A percentile compares a stretch with the other conserved stretches of the same genome.
Evolutionary conservation across 2,888 invertebrate species (phyloP).

Genomic region (Pedicia rivosa): DNA sequence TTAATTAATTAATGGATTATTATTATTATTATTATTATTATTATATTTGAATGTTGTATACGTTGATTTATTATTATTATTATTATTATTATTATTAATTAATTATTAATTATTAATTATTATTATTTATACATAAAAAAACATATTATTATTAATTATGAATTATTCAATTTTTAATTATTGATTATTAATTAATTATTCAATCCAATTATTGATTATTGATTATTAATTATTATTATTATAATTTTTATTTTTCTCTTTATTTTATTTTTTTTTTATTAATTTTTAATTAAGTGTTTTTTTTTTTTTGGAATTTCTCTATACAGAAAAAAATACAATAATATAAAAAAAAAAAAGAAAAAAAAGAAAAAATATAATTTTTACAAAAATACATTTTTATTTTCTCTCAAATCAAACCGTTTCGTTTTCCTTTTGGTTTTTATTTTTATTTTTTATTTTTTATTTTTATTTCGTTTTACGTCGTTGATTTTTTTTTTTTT

Average conservation of each 20-base stretch:
- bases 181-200: too few species aligned
- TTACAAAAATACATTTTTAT: too few species aligned
- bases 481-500: too few species aligned
- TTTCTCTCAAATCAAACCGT: too few species aligned
- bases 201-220: too few species aligned
- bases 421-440: too few species aligned
- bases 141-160: background rate
- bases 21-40: slow-evolving; percentile 9
- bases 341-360: too few species aligned
- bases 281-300: background rate
- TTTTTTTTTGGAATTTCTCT: too few species aligned
- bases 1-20: slow-evolving; percentile 1
- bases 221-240: slow-evolving; percentile 3
- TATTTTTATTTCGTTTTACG: too few species aligned
- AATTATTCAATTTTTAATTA: slow-evolving; percentile 1
- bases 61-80: slow-evolving; percentile 20
- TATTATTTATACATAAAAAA: slow-evolving; percentile 2
- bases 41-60: slow-evolving; percentile 10
- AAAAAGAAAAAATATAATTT: too few species aligned
- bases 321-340: too few species aligned
- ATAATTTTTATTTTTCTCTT: background rate
- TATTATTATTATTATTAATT: slow-evolving; percentile 14
- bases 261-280: slow-evolving; percentile 1
- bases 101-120: background rate
- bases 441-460: too few species aligned